Evolutionary conservation across 2,797 vertebrate species (phyloP), one percentile per base, ranked within the genome.

Genomic region (Clarias pachynema): DNA sequence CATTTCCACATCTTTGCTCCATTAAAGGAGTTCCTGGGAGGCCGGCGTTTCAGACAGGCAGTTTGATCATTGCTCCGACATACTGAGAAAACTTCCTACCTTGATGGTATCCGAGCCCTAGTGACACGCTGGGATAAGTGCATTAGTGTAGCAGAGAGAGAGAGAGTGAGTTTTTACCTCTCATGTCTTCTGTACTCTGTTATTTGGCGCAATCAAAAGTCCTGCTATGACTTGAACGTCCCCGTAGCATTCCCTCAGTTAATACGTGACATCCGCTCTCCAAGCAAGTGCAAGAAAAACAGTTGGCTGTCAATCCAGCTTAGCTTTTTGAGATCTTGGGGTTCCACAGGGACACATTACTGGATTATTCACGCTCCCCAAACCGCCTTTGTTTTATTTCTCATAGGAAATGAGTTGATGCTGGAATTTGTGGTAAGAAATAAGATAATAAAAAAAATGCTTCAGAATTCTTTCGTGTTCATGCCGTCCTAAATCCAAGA

Each of bases 301-400:
- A 57, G 80, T 34, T 53, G 44, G 60, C 59, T 65, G 20, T 53
- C 72, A 66, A 37, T 78, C 73, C 73, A 68, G 49, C 10, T 53
- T 53, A 31, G 49, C 65, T 78, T 66, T 24, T 59, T 53, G 49
- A 53, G 20, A 18, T 59, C 29, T 20, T 40, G n/a, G 12, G 7
- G 62, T 37, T 78, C 74, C 57, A 68, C 59, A 20, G 44, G 74
- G 73, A 59, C 26, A 31, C 56, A 53, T 78, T 78, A 57, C 34
- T 14, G 9, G 60, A 20, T 31, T 66, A 31, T 56, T 83, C 40
- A 53, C 49, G 4, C 29, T 74, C 62, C 60, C 57, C 29, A 60
- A 24, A 37, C 22, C 0, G 3, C 37, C 75, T 40, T 79, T 79
- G 75, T 62, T 62, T 40, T n/a, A 44, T 34, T 29, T 77, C 18